Evolutionary conservation across 2,888 invertebrate genomes (phyloP).

Genomic region (Tipula helvola): DNA sequence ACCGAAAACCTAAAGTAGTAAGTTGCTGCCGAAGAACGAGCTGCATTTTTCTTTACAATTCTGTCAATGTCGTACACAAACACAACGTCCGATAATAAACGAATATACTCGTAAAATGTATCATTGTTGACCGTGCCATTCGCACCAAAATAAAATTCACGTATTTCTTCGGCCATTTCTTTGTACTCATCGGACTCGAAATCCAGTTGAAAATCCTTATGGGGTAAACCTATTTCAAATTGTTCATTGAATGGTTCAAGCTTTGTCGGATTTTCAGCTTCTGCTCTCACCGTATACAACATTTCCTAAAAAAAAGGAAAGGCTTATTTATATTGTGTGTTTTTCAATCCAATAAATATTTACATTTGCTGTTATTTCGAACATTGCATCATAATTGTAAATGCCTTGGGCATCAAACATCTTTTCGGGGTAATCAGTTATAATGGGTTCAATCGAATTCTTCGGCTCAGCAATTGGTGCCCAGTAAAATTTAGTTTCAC

Average conservation of each 20-base stretch:
- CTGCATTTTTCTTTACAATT: neutral
- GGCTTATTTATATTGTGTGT: neutral
- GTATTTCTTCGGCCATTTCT: slow-evolving; percentile 11
- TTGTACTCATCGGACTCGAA: slow-evolving; percentile 11
- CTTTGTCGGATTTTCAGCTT: neutral
- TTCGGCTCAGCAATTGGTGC: neutral
- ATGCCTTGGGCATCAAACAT: neutral
- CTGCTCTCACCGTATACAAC: neutral
- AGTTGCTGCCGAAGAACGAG: neutral
- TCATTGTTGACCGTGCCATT: slow-evolving; percentile 10
- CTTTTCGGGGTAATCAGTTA: neutral
- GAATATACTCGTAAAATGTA: slow-evolving; percentile 12
- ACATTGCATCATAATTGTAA: neutral
- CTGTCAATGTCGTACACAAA: neutral
- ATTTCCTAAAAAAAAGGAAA: neutral
- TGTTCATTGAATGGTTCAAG: neutral
- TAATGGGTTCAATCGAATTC: neutral
- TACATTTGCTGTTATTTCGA: neutral
- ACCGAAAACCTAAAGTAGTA: slow-evolving; percentile 10
- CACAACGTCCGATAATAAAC: neutral
- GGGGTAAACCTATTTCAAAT: neutral
- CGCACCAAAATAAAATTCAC: slow-evolving; percentile 12
- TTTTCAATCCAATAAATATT: neutral
- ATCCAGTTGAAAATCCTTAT: neutral
- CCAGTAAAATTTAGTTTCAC: neutral